Conservation (phyloP, 2,888 invertebrate genomes). For the Drosophila macrothrix region DNA sequence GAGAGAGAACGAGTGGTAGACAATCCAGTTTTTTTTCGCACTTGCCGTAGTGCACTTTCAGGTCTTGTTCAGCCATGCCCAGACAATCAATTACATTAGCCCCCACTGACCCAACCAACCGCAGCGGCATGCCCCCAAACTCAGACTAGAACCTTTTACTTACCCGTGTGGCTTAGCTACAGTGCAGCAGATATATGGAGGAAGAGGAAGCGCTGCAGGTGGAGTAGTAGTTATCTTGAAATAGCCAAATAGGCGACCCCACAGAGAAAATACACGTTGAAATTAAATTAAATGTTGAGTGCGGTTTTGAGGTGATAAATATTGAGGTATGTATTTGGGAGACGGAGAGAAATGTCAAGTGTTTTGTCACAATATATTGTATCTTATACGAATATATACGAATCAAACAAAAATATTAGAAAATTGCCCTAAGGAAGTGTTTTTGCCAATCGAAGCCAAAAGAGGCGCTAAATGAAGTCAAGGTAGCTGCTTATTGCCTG, state of each 20-base stretch:
- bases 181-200: neutral
- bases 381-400: neutral
- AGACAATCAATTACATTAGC: slow-evolving; percentile 76
- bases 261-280: slow-evolving; percentile 40
- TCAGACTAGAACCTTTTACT: slow-evolving; percentile 19
- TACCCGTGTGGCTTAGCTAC: slow-evolving; percentile 46
- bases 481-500: slow-evolving; percentile 25
- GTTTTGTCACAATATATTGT: neutral
- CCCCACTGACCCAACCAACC: slow-evolving; percentile 49
- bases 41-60: slow-evolving; percentile 43
- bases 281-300: slow-evolving; percentile 49
- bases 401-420: neutral
- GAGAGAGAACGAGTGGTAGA: slow-evolving; percentile 27
- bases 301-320: slow-evolving; percentile 14
- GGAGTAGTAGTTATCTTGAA: slow-evolving; percentile 28
- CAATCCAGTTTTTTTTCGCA: slow-evolving; percentile 47
- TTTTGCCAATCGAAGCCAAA: slow-evolving; percentile 48
- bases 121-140: slow-evolving; percentile 44
- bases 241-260: slow-evolving; percentile 47
- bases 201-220: neutral
- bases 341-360: slow-evolving; percentile 5
- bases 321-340: neutral
- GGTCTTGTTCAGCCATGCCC: slow-evolving; percentile 50
- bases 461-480: slow-evolving; percentile 66
- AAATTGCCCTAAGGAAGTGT: slow-evolving; percentile 14